Base-by-base conservation (phyloP, 2,888 invertebrate species). In the Xanthia togata region DNA sequence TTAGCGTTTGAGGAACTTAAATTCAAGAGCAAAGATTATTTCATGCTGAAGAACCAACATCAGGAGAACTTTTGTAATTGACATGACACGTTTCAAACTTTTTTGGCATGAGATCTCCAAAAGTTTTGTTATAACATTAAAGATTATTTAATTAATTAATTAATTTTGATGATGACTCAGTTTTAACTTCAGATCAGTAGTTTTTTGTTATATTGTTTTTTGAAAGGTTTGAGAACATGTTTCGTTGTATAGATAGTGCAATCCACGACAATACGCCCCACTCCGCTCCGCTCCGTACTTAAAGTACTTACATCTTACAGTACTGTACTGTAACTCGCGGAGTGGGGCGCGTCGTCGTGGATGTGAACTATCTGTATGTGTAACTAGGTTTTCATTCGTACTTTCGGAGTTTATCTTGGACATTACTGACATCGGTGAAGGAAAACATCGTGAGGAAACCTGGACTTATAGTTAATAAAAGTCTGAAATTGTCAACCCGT, bases 31-130 rank as follows among this genome's bases (percentile, higher is more conserved):
- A 57, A 63, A 79, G 20, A 71, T 50, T 70, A 31, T 31, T 31
- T 63, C 4, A 31, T 14, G 20, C 47, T 20, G 55, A 78, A 50
- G 31, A 69, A 47, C 31, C 78, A 20, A 50, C 6, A 9, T 57
- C 23, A 41, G n/a, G 20, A 23, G 14, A 78, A 71, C 50, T 79
- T 79, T 64, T 71, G n/a, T 71, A 71, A 71, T 50, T 63, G 63
- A 50, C 55, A 20, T 41, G 63, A 50, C 79, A 64, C 1, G 14
- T 63, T 8, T 26, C 31, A 41, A 70, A 78, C 12, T 63, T 70
- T 26, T 20, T 1, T 23, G 17, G 23, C 53, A 14, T 23, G 17
- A 38, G 35, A 23, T 62, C 53, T 35, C 44, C 44, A 44, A 23
- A n/a, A 68, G 6, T 60, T 77, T 35, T 44, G 35, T 50, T 35